phyloP scores from a whole-genome alignment of 2,797 vertebrate genomes.

The Dallia pectoralis region DNA sequence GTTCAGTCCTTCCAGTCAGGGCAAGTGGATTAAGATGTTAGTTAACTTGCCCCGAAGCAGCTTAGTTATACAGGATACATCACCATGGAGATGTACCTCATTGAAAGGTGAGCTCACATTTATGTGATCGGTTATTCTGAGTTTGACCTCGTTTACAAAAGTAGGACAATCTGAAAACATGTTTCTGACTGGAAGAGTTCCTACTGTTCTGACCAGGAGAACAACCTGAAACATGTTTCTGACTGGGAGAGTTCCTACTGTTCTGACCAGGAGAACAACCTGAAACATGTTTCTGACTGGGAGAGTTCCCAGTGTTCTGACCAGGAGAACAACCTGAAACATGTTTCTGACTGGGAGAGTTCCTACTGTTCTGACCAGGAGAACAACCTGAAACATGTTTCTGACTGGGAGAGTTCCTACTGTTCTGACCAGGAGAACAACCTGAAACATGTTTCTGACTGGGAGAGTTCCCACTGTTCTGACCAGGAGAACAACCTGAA shows the following conservation, averaged over 20 bases:
- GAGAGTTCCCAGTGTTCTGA: conserved; percentile 13
- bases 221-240: background rate
- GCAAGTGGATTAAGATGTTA: no score
- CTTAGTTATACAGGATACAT: no score
- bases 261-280: conserved; percentile 22
- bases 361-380: conserved; percentile 20
- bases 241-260: background rate
- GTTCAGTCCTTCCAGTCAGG: no score
- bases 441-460: background rate
- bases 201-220: conserved; percentile 22
- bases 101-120: no score
- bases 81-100: no score
- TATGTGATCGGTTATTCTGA: no score
- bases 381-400: background rate
- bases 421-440: conserved; percentile 22
- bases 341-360: conserved; percentile 1
- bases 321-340: background rate
- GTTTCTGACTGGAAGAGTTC: background rate
- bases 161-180: background rate
- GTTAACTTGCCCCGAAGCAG: no score
- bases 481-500: conserved; percentile 7
- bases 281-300: conserved; percentile 1
- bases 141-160: no score
- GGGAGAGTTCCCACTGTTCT: conserved; percentile 9
- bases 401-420: background rate